A percentile compares a stretch with the other conserved stretches of the same genome.
These are phyloP conservation scores for Pedetes capensis DNA, from an alignment of 2,113 vertebrate species.

Conservation along the genomic window DNA sequence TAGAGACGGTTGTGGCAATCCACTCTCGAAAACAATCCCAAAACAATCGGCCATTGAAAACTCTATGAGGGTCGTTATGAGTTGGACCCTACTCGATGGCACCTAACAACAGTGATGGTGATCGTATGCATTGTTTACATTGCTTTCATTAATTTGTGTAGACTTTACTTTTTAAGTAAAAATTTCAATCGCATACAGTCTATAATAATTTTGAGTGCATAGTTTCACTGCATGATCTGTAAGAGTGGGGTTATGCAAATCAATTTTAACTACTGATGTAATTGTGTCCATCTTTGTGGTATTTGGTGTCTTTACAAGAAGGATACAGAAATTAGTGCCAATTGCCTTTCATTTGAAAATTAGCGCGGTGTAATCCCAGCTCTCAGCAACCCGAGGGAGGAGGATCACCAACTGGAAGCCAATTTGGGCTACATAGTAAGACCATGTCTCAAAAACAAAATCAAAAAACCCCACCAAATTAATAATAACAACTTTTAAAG, in stretches of 20 bases:
- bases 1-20: too few relatives aligned
- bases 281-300: background rate
- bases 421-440: too few relatives aligned
- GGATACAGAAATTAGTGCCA: background rate
- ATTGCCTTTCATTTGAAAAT: slow-evolving; percentile 27
- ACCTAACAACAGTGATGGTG: background rate
- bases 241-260: background rate
- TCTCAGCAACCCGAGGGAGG: too few relatives aligned
- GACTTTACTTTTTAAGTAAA: background rate
- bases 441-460: too few relatives aligned
- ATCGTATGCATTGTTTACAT: background rate
- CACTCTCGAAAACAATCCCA: too few relatives aligned
- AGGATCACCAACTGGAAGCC: too few relatives aligned
- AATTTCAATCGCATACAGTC: background rate
- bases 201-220: background rate
- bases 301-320: background rate
- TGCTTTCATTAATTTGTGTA: background rate
- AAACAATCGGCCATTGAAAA: too few relatives aligned
- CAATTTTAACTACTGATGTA: background rate
- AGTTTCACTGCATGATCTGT: background rate
- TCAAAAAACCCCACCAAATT: too few relatives aligned
- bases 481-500: too few relatives aligned
- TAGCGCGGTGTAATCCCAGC: too few relatives aligned
- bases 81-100: too few relatives aligned
- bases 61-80: too few relatives aligned